A percentile compares a stretch with the other conserved stretches of the same genome.
phyloP scores from a whole-genome alignment of 2,888 invertebrate genomes.

The Brachyptera risi region DNA sequence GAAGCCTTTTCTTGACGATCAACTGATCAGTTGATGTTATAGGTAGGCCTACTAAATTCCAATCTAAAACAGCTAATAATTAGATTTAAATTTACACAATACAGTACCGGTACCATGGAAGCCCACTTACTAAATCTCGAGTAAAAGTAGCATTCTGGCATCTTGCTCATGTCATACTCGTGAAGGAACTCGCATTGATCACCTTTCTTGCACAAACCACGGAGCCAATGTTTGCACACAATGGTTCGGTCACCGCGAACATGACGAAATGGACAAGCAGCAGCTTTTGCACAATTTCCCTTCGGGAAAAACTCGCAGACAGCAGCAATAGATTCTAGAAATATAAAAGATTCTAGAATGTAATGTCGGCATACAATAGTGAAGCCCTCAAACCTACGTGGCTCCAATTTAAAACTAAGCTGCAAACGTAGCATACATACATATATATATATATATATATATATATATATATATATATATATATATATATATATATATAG shows the following conservation, averaged over 20 bases:
- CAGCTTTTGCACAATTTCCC: conserved; percentile 77
- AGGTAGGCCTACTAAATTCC: too few species aligned
- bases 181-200: conserved; percentile 99
- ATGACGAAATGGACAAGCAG: conserved; percentile 93
- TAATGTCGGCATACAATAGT: too few species aligned
- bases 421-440: too few species aligned
- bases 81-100: too few species aligned
- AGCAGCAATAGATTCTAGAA: conserved; percentile 90
- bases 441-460: neutral
- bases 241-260: conserved; percentile 96
- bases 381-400: neutral
- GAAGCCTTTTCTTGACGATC: too few species aligned
- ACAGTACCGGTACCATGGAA: neutral
- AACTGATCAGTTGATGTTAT: too few species aligned
- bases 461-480: too few species aligned
- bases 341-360: too few species aligned
- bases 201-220: conserved; percentile 98
- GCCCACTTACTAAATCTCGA: conserved; percentile 80
- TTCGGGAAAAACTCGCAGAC: conserved; percentile 86
- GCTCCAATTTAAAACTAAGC: neutral
- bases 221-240: conserved; percentile 99
- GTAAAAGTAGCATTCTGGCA: conserved; percentile 99
- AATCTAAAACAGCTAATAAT: too few species aligned
- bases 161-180: conserved; percentile 99
- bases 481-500: neutral